Evolutionary conservation across 1,140 invertebrate species (phyloP), one percentile per base, ranked within the genome.

Genomic region (Drosophila varians): DNA sequence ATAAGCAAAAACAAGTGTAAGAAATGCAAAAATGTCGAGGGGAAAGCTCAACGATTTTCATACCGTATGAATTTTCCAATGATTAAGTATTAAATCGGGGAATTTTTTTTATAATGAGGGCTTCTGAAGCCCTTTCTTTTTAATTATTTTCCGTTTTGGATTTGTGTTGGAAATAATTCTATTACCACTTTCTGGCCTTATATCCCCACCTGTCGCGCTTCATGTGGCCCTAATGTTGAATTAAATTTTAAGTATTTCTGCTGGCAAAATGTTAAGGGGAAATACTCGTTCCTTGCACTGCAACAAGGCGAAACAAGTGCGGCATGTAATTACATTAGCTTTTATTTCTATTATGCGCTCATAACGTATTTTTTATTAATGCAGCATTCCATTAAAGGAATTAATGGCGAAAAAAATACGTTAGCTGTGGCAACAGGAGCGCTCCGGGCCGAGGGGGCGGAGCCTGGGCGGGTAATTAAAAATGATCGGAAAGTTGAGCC

Each of bases 331-430:
- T 83, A 83, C 74, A 83, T 83, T 84, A 74, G 74, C 74, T 84
- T 84, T 83, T 83, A 83, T 83, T 83, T 84, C 79, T 84, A 83
- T 83, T 84, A 78, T 79, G 53, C 64, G 62, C 70, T 65, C 64
- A 83, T 74, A 84, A 78, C 70, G 77, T 83, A 83, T 82, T 70
- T 83, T 79, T 79, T 79, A 78, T 79, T 74, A 74, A 83, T 83
- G 69, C 72, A 58, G 65, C 42, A 19, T 76, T 82, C 66, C 72
- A 80, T 82, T 76, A 76, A 72, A 80, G 66, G 46, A 80, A 75
- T 79, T 78, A 78, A 78, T 70, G 76, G 51, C 52, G 65, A 51
- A 31, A 34, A 19, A 45, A 40, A 56, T 49, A 38, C 43, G 31
- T 18, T 12, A 49, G 16, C 21, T 5, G 26, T 31, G 28, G 2